A percentile compares a stretch with the other conserved stretches of the same genome.
These are phyloP conservation scores for Ceratina calcarata DNA, from an alignment of 1,140 invertebrate species.

Conservation along the genomic window DNA sequence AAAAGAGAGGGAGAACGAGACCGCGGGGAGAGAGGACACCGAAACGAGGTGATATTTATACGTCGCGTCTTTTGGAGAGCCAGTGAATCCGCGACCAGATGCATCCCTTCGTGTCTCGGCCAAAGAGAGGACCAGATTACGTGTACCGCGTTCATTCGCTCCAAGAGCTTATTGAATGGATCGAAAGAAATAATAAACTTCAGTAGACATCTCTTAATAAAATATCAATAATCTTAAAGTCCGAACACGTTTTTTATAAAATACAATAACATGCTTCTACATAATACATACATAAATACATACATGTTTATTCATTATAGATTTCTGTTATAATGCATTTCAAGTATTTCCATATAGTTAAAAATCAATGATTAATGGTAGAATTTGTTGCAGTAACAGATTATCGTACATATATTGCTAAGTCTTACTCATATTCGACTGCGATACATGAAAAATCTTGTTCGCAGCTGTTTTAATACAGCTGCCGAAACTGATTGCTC, in stretches of 20 bases:
- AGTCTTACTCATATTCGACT: no score
- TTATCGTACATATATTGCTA: background rate
- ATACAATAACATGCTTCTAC: no score
- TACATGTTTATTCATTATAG: no score
- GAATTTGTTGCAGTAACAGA: background rate
- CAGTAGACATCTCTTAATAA: no score
- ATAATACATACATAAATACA: no score
- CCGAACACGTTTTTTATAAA: no score
- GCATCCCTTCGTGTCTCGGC: constrained; percentile 49
- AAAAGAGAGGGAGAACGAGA: constrained; percentile 33
- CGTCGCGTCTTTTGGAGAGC: constrained; percentile 57
- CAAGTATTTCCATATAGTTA: background rate
- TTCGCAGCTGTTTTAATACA: constrained; percentile 57
- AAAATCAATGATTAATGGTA: background rate
- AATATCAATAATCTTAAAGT: no score
- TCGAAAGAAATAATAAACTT: no score
- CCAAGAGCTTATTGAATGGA: background rate
- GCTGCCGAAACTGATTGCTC: constrained; percentile 48
- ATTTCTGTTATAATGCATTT: no score
- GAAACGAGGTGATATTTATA: constrained; percentile 63
- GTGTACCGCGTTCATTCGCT: constrained; percentile 17
- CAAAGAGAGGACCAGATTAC: constrained; percentile 27
- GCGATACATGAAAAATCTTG: constrained; percentile 31
- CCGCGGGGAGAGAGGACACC: constrained; percentile 26
- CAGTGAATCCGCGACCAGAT: constrained; percentile 50